These are phyloP conservation scores for Psittacula echo DNA, from an alignment of 2,797 vertebrate genomes.

Conservation along the genomic window DNA sequence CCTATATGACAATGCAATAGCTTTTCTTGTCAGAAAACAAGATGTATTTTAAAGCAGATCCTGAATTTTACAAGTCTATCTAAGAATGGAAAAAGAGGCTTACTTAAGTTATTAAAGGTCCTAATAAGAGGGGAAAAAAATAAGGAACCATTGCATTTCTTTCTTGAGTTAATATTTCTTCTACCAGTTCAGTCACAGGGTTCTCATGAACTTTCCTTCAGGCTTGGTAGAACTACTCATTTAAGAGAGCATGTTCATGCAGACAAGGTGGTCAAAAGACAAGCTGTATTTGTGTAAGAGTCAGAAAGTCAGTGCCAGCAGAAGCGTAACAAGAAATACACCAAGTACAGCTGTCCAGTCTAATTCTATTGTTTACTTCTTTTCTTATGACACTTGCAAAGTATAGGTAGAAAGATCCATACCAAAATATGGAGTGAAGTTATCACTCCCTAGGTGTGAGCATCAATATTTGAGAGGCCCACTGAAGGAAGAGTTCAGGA, in stretches of 20 bases:
- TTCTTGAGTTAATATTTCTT: background rate
- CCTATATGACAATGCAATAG: background rate
- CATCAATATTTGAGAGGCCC: background rate
- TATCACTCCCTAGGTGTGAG: rapidly evolving
- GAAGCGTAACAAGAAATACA: background rate
- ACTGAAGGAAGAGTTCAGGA: background rate
- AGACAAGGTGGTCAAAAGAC: background rate
- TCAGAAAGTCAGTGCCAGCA: background rate
- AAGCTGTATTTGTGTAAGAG: background rate
- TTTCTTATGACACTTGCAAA: background rate
- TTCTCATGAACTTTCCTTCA: background rate
- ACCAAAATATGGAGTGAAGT: background rate
- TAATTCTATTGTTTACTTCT: background rate
- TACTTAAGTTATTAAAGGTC: background rate
- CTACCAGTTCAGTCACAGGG: background rate
- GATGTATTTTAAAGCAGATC: background rate
- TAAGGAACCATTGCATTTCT: background rate
- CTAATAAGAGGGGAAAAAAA: background rate
- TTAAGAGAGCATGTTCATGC: background rate
- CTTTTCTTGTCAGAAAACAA: background rate
- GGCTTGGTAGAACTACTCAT: background rate
- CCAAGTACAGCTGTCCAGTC: background rate
- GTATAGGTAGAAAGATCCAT: rapidly evolving
- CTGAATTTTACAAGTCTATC: background rate
- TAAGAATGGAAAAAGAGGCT: background rate